A percentile compares a stretch with the other conserved stretches of the same genome.
phyloP scores from a whole-genome alignment of 2,113 vertebrate genomes.

The Carlito syrichta region DNA sequence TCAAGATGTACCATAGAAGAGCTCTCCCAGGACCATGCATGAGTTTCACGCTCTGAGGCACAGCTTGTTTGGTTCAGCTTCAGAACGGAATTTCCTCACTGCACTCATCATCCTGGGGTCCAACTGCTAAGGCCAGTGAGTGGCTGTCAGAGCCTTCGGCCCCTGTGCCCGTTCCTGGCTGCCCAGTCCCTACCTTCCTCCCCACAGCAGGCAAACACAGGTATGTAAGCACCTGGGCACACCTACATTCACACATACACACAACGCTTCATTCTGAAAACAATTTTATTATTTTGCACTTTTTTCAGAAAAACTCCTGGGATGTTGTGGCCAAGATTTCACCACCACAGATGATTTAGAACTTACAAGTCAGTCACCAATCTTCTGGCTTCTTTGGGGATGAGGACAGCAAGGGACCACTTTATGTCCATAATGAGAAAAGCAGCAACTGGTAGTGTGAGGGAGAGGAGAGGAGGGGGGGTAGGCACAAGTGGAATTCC shows the following conservation, averaged over 20 bases:
- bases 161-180: not conserved
- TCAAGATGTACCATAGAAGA: not conserved
- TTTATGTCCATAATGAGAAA: not conserved
- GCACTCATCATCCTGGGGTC: not conserved
- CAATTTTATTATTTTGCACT: conserved; percentile 75
- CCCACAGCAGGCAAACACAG: not conserved
- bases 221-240: not conserved
- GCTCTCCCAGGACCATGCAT: not conserved
- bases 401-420: not conserved
- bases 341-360: not conserved
- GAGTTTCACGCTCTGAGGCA: not conserved
- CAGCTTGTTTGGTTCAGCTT: not conserved
- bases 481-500: conserved; percentile 10
- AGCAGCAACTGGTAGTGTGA: not conserved
- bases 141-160: not conserved
- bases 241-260: not conserved
- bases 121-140: not conserved
- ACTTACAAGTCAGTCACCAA: not conserved
- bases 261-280: conserved; percentile 68
- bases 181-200: too few relatives aligned
- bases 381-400: not conserved
- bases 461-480: not conserved
- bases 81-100: not conserved
- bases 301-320: conserved; percentile 53
- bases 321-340: conserved; percentile 25